Conservation (phyloP, 2,113 vertebrate species). For the Oncorhynchus nerka region DNA sequence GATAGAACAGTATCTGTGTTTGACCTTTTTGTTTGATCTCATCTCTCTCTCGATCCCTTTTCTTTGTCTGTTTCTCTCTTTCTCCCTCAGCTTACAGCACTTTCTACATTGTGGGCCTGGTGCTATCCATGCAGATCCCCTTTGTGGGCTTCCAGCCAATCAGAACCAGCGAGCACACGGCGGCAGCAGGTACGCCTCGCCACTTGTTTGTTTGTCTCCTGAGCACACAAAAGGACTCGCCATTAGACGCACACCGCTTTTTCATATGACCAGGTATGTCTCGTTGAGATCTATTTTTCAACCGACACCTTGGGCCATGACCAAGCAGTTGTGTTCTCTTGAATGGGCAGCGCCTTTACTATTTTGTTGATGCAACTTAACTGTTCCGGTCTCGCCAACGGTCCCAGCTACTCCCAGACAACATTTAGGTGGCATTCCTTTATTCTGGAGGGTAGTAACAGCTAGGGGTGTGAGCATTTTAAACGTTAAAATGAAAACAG, state of each 20-base stretch:
- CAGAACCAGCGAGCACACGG: slow-evolving; percentile 97
- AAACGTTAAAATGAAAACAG: too few relatives aligned
- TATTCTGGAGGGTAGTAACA: too few relatives aligned
- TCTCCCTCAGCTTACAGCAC: slow-evolving; percentile 90
- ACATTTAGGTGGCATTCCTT: background rate
- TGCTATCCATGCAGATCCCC: slow-evolving; percentile 96
- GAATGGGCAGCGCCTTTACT: background rate
- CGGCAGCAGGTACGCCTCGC: slow-evolving; percentile 85
- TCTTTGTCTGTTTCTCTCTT: slow-evolving; percentile 6
- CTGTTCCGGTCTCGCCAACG: background rate
- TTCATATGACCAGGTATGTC: too few relatives aligned
- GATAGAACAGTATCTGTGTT: background rate
- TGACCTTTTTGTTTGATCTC: background rate
- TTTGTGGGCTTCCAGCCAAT: slow-evolving; percentile 98
- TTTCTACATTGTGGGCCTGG: slow-evolving; percentile 95
- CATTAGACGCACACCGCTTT: background rate
- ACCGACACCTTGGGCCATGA: background rate
- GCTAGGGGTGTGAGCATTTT: too few relatives aligned
- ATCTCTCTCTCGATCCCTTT: background rate
- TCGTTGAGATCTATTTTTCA: too few relatives aligned
- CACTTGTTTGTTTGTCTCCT: background rate
- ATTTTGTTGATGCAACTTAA: background rate
- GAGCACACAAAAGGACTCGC: background rate
- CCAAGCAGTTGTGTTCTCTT: background rate
- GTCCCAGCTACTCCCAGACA: background rate